phyloP scores from a whole-genome alignment of 2,888 invertebrate genomes.

The Clistopyga incitator region DNA sequence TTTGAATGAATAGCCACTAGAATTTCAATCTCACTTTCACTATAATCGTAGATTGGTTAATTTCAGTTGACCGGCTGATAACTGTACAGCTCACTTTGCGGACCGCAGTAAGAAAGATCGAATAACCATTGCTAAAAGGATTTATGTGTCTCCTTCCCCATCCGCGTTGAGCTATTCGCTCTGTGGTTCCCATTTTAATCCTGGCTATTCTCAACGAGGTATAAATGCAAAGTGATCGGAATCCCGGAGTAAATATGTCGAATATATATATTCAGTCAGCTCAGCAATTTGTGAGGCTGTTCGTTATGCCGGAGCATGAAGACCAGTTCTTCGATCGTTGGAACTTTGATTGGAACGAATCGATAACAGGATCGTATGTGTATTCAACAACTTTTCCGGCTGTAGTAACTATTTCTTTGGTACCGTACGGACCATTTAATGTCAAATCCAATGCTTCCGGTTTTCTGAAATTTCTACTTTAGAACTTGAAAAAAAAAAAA shows the following conservation, averaged over 20 bases:
- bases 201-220: constrained; percentile 51
- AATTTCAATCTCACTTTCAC: not conserved
- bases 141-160: constrained; percentile 57
- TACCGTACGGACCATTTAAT: not conserved
- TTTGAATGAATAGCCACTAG: not conserved
- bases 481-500: no score
- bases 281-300: constrained; percentile 60
- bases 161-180: constrained; percentile 4
- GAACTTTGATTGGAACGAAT: constrained; percentile 76
- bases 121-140: constrained; percentile 62
- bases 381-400: constrained; percentile 65
- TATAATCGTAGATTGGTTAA: not conserved
- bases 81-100: not conserved
- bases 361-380: constrained; percentile 39
- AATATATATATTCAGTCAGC: constrained; percentile 29
- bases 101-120: constrained; percentile 51
- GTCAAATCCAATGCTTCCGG: not conserved
- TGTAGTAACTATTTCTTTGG: not conserved
- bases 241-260: constrained; percentile 56
- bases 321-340: constrained; percentile 59
- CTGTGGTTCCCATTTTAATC: constrained; percentile 57
- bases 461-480: no score
- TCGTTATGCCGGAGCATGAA: constrained; percentile 55
- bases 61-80: not conserved
- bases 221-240: constrained; percentile 38